Evolutionary conservation across 2,113 vertebrate genomes (phyloP).

Genomic region (Atrichornis clamosus): DNA sequence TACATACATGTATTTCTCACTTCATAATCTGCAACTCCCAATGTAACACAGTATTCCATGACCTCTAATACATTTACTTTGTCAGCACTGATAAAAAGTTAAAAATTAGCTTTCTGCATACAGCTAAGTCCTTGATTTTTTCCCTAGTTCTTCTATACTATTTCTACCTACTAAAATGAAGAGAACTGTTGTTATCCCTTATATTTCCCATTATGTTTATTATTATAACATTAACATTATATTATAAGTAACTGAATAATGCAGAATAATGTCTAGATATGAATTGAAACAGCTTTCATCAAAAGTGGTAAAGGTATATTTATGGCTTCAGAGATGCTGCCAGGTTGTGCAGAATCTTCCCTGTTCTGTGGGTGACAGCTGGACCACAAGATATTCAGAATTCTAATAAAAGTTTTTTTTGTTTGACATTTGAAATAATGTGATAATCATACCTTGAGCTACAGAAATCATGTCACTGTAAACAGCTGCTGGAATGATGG

Average conservation of each 20-base stretch:
- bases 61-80: conserved; percentile 61
- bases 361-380: neutral
- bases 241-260: neutral
- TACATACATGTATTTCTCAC: conserved; percentile 11
- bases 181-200: neutral
- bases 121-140: conserved; percentile 52
- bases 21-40: conserved; percentile 1
- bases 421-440: neutral
- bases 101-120: conserved; percentile 69
- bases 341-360: neutral
- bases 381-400: neutral
- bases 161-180: neutral
- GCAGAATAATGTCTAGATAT: neutral
- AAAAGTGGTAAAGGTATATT: neutral
- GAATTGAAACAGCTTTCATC: neutral
- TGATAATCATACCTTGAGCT: conserved; percentile 79
- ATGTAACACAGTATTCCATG: neutral
- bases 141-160: neutral
- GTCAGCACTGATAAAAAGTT: conserved; percentile 68
- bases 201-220: neutral
- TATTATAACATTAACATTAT: too few species aligned
- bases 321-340: neutral
- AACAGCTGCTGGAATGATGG: conserved; percentile 84
- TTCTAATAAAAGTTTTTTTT: neutral
- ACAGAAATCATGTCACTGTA: conserved; percentile 85